Evolutionary conservation across 2,113 vertebrate genomes (phyloP), one percentile per base, ranked within the genome.

Genomic region (Struthidea cinerea): DNA sequence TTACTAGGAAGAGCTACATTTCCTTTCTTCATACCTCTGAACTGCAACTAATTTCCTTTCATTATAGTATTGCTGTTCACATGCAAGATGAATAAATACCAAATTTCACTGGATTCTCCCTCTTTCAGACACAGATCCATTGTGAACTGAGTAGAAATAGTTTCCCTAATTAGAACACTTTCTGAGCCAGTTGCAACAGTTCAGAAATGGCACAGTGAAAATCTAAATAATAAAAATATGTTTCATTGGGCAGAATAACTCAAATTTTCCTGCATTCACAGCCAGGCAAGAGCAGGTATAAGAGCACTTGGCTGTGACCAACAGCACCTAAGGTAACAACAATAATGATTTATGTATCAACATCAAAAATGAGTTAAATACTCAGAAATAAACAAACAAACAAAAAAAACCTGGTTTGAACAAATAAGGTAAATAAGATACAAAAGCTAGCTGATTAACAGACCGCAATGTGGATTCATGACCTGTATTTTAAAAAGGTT

Each of bases 361-460:
- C 16, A 32, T 7, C 2, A 3, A 70, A 83, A 92, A 44, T 7
- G 1, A 71, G 7, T 32, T 63, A 81, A 87, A 84, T 27, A 46
- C 6, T 24, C 32, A 21, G 13, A 52, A 47, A 52, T 20, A 55
- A 35, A 85, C 23, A 35, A 52, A 56, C n/a, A n/a, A n/a, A n/a
- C n/a, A n/a, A 2, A 8, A 4, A 44, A n/a, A 47, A 11, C 1
- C 7, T 35, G 3, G 4, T 67, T 47, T 61, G 33, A 41, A 32
- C 56, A 82, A 87, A 16, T 63, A 49, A 49, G 11, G 7, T 47
- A 90, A 84, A 33, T 69, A 64, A 68, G 24, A 32, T 2, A 2
- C 14, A 60, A 26, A 68, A 61, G 10, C 10, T 37, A 59, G 37
- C 5, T 80, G 18, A 89, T 22, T 68, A 81, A 32, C 9, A 42